Conservation (phyloP, 2,888 invertebrate genomes). For the Cantharis lateralis region DNA sequence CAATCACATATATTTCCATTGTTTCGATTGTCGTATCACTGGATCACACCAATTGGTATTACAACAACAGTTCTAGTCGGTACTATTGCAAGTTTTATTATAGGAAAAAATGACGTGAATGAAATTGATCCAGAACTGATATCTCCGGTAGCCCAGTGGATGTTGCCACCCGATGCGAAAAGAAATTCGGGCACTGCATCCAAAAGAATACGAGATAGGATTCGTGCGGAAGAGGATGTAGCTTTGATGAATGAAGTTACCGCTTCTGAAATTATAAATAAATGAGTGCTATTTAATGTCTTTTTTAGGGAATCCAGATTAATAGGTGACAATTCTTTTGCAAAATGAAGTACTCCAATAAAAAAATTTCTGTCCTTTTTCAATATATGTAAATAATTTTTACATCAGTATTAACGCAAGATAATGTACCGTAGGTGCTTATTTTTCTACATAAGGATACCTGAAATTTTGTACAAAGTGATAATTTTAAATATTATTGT, state of each 20-base stretch:
- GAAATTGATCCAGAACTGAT: constrained; percentile 63
- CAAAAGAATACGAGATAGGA: constrained; percentile 8
- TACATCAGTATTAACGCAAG: neutral
- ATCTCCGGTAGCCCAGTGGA: constrained; percentile 65
- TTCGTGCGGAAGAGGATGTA: neutral
- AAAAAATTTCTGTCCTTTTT: neutral
- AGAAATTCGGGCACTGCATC: constrained; percentile 41
- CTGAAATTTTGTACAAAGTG: neutral
- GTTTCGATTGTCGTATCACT: constrained; percentile 80
- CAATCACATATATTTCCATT: constrained; percentile 69
- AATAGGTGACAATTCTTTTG: neutral
- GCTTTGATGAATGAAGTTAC: constrained; percentile 11
- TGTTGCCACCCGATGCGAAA: constrained; percentile 43
- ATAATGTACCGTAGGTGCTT: neutral
- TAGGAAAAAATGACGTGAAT: constrained; percentile 59
- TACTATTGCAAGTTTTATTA: constrained; percentile 64
- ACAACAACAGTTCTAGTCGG: constrained; percentile 71
- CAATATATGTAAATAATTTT: neutral
- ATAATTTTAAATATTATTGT: neutral
- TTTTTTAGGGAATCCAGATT: neutral
- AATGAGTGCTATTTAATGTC: neutral
- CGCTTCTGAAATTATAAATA: neutral
- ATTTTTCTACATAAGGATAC: neutral
- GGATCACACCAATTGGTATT: constrained; percentile 78
- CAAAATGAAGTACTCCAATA: neutral